Base-by-base conservation (phyloP, 2,113 vertebrate genomes). In the Ceyx melanurus region DNA sequence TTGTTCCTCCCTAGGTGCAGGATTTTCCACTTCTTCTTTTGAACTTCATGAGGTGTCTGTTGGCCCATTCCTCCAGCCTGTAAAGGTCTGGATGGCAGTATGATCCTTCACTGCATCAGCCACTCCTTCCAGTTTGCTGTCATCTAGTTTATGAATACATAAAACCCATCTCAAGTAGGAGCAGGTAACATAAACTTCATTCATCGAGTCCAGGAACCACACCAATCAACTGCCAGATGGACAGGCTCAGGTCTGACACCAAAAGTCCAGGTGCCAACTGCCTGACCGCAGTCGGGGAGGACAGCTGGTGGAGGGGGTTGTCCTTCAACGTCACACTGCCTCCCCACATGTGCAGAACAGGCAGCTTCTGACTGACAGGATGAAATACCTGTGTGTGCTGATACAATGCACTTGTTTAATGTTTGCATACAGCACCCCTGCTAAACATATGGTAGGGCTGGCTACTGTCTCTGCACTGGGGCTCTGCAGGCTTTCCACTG, bases 91-190 rank as follows among this genome's bases (percentile, higher is more conserved):
- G 25, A 42, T 54, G 31, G 20, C 70, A 78, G 37, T 7, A 37
- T 5, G 23, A 78, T 37, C 60, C 29, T 31, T 48, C 0, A 0
- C 28, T 6, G 0, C 25, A 61, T 17, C 35, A 78, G 37, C 35
- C 11, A 35, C 46, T 54, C 29, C 17, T 82, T 57, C 42, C 58
- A 54, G 20, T 33, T 40, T 67, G 20, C n/a, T 40, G 43, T 75
- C 40, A 75, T 21, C 28, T 51, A 70, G 16, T 29, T 82, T 23
- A 54, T 6, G 16, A 65, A 26, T 8, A 13, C 60, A 54, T 57
- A 67, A 86, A 90, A 86, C 81, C 35, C 16, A 80, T 6, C 43
- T 66, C 50, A 62, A 2, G 18, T 5, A 43, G 80, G 58, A 71
- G 10, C 8, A 14, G 6, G 16, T 23, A 13, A 43, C 26, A 73